A percentile compares a stretch with the other conserved stretches of the same genome.
Conservation (phyloP, 2,888 invertebrate species). For the Hemithea aestivaria region DNA sequence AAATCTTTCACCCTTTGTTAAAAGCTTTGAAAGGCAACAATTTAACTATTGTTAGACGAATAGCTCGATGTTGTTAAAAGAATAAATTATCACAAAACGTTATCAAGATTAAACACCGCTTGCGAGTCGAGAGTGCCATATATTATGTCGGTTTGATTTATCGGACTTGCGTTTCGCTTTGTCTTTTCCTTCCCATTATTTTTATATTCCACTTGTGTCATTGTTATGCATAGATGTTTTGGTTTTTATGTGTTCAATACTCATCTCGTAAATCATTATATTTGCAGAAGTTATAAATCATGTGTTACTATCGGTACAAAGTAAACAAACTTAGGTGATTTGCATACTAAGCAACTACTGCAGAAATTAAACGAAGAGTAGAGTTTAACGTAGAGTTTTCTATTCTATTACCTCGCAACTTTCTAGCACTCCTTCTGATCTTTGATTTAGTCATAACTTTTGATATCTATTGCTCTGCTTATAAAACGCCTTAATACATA, state of each 20-base stretch:
- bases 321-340: no score
- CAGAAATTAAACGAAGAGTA: no score
- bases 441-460: no score
- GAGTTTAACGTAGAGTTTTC: no score
- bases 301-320: no score
- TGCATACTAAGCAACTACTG: no score
- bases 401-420: no score
- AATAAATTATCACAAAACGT: constrained; percentile 31
- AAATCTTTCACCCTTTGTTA: constrained; percentile 47
- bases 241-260: neutral
- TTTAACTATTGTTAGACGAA: constrained; percentile 34
- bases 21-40: constrained; percentile 38
- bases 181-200: constrained; percentile 9
- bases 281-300: constrained; percentile 7
- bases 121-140: constrained; percentile 14
- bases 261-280: constrained; percentile 1
- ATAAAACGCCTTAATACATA: no score
- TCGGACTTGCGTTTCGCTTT: constrained; percentile 17
- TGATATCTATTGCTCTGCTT: no score
- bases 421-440: no score
- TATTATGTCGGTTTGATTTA: constrained; percentile 18
- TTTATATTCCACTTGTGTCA: constrained; percentile 3
- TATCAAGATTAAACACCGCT: constrained; percentile 18
- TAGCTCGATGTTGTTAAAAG: constrained; percentile 22
- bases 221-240: constrained; percentile 1